Evolutionary conservation across 2,113 vertebrate genomes (phyloP).

Genomic region (Campylorhamphus procurvoides): DNA sequence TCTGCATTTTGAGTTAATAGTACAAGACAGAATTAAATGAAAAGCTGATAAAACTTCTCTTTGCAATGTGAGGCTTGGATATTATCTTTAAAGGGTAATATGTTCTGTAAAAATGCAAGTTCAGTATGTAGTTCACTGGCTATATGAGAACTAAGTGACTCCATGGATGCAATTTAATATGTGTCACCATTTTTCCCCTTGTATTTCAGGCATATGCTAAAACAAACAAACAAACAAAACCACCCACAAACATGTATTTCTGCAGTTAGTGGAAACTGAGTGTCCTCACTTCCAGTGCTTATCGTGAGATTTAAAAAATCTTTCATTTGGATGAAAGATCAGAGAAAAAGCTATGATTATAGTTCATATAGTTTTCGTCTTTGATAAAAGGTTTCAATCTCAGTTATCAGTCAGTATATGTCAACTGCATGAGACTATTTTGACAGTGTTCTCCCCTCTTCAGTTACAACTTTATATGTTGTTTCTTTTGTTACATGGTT

Average conservation of each 20-base stretch:
- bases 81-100: background rate
- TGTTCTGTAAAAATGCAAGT: background rate
- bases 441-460: background rate
- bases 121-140: background rate
- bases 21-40: background rate
- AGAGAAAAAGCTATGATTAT: background rate
- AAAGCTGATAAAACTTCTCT: slow-evolving; percentile 20
- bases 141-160: background rate
- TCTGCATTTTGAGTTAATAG: slow-evolving; percentile 15
- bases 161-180: background rate
- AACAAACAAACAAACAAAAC: no score
- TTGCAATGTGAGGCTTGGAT: background rate
- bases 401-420: background rate
- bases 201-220: background rate
- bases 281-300: background rate
- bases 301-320: background rate
- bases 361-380: background rate
- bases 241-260: background rate
- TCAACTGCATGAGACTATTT: background rate
- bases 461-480: background rate
- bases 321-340: background rate
- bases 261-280: background rate
- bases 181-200: background rate
- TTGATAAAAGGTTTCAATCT: background rate
- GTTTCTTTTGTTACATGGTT: background rate